Percentiles rank a stretch among this genome's conserved stretches.
These are phyloP conservation scores for Hippoglossus hippoglossus DNA, from an alignment of 2,797 vertebrate species.

Conservation along the genomic window DNA sequence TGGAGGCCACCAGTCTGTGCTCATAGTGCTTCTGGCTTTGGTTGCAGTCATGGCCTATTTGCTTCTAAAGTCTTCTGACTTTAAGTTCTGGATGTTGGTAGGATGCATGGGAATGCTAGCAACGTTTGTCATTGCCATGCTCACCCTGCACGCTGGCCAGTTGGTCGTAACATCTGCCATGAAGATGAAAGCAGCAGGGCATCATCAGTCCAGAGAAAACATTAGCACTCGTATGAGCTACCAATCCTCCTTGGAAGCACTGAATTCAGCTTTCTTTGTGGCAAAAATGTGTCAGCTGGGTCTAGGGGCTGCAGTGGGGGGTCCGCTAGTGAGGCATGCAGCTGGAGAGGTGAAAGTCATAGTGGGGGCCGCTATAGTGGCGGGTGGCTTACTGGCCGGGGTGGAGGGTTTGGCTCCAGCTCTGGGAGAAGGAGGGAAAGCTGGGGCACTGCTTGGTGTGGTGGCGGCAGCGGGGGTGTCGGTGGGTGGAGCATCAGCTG, in stretches of 20 bases:
- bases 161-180: slow-evolving; percentile 35
- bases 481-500: slow-evolving; percentile 56
- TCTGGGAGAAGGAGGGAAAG: slow-evolving; percentile 56
- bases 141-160: slow-evolving; percentile 69
- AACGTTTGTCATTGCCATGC: slow-evolving; percentile 66
- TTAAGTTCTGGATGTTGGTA: slow-evolving; percentile 77
- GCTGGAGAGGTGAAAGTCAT: slow-evolving; percentile 60
- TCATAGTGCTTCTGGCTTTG: slow-evolving; percentile 56
- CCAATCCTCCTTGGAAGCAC: slow-evolving; percentile 59
- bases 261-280: slow-evolving; percentile 60
- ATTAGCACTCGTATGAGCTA: slow-evolving; percentile 39
- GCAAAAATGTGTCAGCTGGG: slow-evolving; percentile 66
- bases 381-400: slow-evolving; percentile 32
- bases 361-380: slow-evolving; percentile 56
- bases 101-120: slow-evolving; percentile 71
- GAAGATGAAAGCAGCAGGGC: slow-evolving; percentile 31
- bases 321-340: slow-evolving; percentile 54
- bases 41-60: slow-evolving; percentile 47
- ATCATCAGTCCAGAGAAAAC: slow-evolving; percentile 22
- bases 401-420: slow-evolving; percentile 40
- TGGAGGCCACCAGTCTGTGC: slow-evolving; percentile 57
- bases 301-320: slow-evolving; percentile 69
- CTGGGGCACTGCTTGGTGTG: slow-evolving; percentile 69
- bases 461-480: slow-evolving; percentile 65
- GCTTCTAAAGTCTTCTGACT: slow-evolving; percentile 56